Percentiles rank a stretch among this genome's conserved stretches.
Conservation (phyloP, 1,140 invertebrate species). For the Diachasma alloeum region DNA sequence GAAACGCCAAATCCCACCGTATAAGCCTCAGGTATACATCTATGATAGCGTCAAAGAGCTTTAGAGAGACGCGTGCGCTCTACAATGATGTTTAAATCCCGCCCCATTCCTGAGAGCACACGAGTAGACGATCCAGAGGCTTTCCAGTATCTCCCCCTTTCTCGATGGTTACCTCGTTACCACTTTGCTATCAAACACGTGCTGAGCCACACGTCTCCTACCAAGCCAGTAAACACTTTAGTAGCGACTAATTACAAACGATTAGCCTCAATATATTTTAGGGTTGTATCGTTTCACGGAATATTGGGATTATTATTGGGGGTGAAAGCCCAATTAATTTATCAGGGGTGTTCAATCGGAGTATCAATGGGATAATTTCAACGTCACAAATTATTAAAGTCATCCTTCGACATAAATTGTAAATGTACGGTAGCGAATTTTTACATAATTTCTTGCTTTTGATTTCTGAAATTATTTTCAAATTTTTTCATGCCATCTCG, state of each 20-base stretch:
- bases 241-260: conserved; percentile 60
- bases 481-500: too few species aligned
- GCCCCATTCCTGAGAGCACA: conserved; percentile 42
- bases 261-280: conserved; percentile 45
- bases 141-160: conserved; percentile 34
- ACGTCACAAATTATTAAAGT: not conserved
- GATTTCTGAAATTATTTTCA: too few species aligned
- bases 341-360: not conserved
- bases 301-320: not conserved
- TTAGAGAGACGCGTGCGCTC: not conserved
- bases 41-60: not conserved
- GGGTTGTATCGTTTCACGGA: not conserved
- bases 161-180: conserved; percentile 27
- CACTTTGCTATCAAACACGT: conserved; percentile 42
- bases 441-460: not conserved
- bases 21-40: not conserved
- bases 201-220: conserved; percentile 43
- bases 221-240: conserved; percentile 58
- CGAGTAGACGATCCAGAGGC: conserved; percentile 45
- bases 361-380: too few species aligned
- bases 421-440: too few species aligned
- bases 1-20: not conserved
- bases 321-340: not conserved
- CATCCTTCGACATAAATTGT: too few species aligned
- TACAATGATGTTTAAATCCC: conserved; percentile 43